phyloP scores from a whole-genome alignment of 2,113 vertebrate genomes.

The Lathamus discolor region DNA sequence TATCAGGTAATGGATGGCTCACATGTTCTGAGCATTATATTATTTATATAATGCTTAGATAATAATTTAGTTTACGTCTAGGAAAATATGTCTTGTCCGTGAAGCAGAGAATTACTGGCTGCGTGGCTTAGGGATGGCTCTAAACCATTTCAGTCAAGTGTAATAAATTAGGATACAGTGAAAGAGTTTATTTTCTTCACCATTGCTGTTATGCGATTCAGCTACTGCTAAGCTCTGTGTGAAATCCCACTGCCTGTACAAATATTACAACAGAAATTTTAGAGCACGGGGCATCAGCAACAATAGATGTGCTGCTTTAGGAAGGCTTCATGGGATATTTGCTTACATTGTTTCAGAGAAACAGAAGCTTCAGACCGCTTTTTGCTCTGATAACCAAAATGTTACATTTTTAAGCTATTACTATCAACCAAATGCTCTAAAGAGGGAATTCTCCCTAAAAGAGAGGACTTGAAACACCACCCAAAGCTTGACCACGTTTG shows the following conservation, averaged over 20 bases:
- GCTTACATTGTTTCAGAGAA: neutral
- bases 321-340: neutral
- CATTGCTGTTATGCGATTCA: neutral
- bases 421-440: neutral
- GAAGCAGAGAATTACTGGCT: slow-evolving; percentile 18
- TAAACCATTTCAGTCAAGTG: slow-evolving; percentile 15
- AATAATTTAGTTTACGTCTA: slow-evolving; percentile 12
- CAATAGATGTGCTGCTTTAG: neutral
- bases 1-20: slow-evolving; percentile 30
- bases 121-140: neutral
- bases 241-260: slow-evolving; percentile 4
- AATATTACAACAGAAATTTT: neutral
- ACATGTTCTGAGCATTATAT: neutral
- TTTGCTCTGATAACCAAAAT: neutral
- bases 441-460: neutral
- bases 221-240: neutral
- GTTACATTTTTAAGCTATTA: neutral
- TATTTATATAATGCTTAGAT: too few species aligned
- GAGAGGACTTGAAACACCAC: neutral
- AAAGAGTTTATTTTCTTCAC: slow-evolving; percentile 34
- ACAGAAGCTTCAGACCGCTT: neutral
- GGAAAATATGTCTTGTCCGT: neutral
- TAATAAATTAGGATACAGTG: slow-evolving; percentile 22
- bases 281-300: neutral
- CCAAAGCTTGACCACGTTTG: neutral